Percentiles rank a stretch among this genome's conserved stretches.
phyloP scores from a whole-genome alignment of 35 echinoderm and acorn worm species.

The Diadema setosum region DNA sequence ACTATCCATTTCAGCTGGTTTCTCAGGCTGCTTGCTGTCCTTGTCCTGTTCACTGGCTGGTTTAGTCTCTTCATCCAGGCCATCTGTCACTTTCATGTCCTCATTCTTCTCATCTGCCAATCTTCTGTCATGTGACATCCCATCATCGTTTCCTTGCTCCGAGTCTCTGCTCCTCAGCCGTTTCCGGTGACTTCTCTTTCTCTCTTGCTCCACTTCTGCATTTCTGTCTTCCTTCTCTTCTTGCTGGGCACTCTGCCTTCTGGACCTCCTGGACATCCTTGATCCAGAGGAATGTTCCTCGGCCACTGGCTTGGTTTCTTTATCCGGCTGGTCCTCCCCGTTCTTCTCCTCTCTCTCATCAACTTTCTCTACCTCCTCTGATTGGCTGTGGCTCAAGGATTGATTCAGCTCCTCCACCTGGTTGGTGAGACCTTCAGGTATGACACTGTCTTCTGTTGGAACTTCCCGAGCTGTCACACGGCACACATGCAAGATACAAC shows the following conservation, averaged over 20 bases:
- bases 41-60: too few species aligned
- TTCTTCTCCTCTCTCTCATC: background rate
- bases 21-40: too few species aligned
- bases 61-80: background rate
- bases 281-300: background rate
- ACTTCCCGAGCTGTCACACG: background rate
- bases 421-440: constrained; percentile 48
- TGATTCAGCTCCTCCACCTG: constrained; percentile 70
- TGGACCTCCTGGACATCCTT: background rate
- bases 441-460: background rate
- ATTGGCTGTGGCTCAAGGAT: constrained; percentile 39
- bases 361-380: constrained; percentile 24
- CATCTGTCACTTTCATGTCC: background rate
- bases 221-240: constrained; percentile 11
- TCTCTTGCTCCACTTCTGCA: background rate
- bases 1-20: too few species aligned
- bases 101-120: background rate
- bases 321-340: background rate
- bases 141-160: background rate
- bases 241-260: background rate
- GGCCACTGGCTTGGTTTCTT: background rate
- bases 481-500: too few species aligned
- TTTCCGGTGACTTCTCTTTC: background rate
- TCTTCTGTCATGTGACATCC: too few species aligned
- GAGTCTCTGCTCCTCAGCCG: constrained; percentile 1